Evolutionary conservation across 1,140 invertebrate species (phyloP).

Genomic region (Coboldia fuscipes): DNA sequence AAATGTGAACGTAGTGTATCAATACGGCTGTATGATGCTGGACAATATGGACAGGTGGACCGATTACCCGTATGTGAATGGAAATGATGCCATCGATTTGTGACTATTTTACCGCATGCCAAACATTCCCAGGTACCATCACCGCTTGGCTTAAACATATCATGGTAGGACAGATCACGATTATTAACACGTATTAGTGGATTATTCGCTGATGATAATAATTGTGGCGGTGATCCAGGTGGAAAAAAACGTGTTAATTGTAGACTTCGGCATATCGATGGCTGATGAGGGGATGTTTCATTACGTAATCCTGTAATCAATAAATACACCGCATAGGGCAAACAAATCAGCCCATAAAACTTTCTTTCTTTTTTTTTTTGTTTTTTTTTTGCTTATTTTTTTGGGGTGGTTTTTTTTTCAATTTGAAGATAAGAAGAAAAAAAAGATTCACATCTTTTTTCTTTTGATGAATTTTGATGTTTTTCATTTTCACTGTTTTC

Average conservation of each 20-base stretch:
- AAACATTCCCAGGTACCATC: constrained; percentile 52
- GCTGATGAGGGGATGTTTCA: constrained; percentile 8
- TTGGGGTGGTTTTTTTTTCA: no score
- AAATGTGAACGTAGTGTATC: constrained; percentile 59
- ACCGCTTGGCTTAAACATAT: constrained; percentile 51
- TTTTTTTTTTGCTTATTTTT: constrained; percentile 2
- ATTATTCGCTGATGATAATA: background rate
- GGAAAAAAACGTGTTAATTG: no score
- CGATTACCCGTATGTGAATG: constrained; percentile 59
- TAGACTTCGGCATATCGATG: no score
- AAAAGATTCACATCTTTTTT: background rate
- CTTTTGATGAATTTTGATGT: no score
- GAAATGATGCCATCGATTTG: constrained; percentile 70
- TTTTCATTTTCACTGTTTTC: no score
- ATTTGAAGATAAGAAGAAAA: background rate
- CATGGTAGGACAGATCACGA: constrained; percentile 46
- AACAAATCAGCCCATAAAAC: constrained; percentile 24
- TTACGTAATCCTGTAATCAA: constrained; percentile 16
- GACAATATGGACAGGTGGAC: constrained; percentile 61
- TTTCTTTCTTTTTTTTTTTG: constrained; percentile 1
- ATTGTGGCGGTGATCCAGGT: background rate
- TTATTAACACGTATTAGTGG: constrained; percentile 7
- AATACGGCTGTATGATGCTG: constrained; percentile 64
- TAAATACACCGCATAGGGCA: constrained; percentile 16
- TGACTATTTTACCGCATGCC: constrained; percentile 62